Percentiles rank a stretch among this genome's conserved stretches.
These are phyloP conservation scores for Sandelia bainsii DNA, from an alignment of 2,797 vertebrate genomes.

Conservation along the genomic window DNA sequence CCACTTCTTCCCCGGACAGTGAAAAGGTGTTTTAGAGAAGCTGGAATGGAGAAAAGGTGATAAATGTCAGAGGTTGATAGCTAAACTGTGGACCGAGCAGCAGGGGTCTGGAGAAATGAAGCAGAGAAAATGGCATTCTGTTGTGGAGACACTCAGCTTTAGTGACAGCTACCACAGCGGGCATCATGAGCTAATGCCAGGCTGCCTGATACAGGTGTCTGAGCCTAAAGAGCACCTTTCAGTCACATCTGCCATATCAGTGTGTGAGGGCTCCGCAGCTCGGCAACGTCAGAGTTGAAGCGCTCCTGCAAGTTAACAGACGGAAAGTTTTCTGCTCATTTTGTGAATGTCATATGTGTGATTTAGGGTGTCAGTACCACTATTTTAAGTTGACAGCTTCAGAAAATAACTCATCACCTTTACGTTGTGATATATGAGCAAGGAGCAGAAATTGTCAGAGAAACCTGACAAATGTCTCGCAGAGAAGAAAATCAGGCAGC, in stretches of 20 bases:
- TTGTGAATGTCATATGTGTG: constrained; percentile 58
- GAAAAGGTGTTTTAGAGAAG: constrained; percentile 29
- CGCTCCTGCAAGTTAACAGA: constrained; percentile 21
- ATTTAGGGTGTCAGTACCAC: constrained; percentile 52
- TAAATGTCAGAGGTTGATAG: constrained; percentile 77
- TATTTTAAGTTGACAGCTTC: constrained; percentile 46
- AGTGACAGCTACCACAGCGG: constrained; percentile 68
- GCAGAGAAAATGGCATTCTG: constrained; percentile 69
- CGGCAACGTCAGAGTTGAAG: constrained; percentile 10
- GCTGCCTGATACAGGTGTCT: constrained; percentile 57
- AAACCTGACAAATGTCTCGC: constrained; percentile 63
- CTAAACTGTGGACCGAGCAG: constrained; percentile 55
- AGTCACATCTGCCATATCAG: constrained; percentile 49
- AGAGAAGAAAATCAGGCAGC: constrained; percentile 44
- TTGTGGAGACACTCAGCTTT: constrained; percentile 61
- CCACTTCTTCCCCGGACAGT: constrained; percentile 18
- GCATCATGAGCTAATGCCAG: constrained; percentile 74
- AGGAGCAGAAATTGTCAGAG: constrained; percentile 57
- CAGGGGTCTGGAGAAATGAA: constrained; percentile 59
- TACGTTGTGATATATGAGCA: constrained; percentile 48
- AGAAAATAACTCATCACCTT: constrained; percentile 59
- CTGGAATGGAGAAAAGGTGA: constrained; percentile 51
- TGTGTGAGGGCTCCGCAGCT: constrained; percentile 6
- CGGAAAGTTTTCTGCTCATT: constrained; percentile 55
- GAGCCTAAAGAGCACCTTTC: constrained; percentile 66